These are phyloP conservation scores for Trichogramma evanescens DNA, from an alignment of 2,888 invertebrate genomes.

Conservation along the genomic window DNA sequence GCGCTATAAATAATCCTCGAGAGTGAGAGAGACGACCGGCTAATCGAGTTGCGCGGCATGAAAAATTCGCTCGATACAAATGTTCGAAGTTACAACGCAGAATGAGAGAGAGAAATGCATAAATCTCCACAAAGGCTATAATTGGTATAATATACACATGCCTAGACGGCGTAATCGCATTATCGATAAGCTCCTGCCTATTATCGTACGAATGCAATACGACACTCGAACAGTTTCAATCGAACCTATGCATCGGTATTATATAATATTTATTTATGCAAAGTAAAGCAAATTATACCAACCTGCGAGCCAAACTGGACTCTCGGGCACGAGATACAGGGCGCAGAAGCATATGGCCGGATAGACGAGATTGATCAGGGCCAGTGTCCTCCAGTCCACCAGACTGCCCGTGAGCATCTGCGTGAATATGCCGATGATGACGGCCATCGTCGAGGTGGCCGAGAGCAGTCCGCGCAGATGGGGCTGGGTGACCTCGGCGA, in stretches of 20 bases:
- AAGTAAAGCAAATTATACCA: slow-evolving; percentile 3
- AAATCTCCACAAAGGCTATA: no score
- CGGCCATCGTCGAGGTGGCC: slow-evolving; percentile 68
- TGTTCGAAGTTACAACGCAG: no score
- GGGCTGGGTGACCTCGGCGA: slow-evolving; percentile 77
- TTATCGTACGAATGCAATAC: background rate
- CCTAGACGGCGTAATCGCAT: no score
- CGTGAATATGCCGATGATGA: slow-evolving; percentile 68
- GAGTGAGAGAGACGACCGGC: no score
- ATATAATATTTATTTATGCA: background rate
- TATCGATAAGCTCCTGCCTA: no score
- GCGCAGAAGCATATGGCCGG: slow-evolving; percentile 60
- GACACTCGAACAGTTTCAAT: background rate
- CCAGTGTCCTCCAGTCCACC: slow-evolving; percentile 65
- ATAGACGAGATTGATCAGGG: slow-evolving; percentile 60
- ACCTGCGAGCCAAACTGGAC: slow-evolving; percentile 73
- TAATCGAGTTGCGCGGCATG: no score
- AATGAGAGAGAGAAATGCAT: no score
- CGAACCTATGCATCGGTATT: background rate
- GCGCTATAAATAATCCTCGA: no score
- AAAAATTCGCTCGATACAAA: no score
- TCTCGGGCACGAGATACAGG: slow-evolving; percentile 70
- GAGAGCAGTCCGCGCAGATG: slow-evolving; percentile 68
- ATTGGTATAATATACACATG: no score
- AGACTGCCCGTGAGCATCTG: slow-evolving; percentile 70